phyloP scores from a whole-genome alignment of 2,797 vertebrate species.

The Gymnopithys bicolor region DNA sequence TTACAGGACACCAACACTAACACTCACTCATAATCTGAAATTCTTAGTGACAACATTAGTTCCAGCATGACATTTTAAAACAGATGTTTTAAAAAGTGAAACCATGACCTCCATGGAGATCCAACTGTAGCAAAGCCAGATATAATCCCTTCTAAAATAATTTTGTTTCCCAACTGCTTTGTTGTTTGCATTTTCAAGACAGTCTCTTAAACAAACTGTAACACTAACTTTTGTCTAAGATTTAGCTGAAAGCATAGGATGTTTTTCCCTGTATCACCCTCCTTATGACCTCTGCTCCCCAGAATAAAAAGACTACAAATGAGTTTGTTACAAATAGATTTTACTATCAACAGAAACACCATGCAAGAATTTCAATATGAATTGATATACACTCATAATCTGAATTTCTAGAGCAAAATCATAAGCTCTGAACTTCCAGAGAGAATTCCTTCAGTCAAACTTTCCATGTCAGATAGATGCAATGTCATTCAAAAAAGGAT shows the following conservation, averaged over 20 bases:
- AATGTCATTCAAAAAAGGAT: background rate
- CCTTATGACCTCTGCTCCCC: background rate
- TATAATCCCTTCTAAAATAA: background rate
- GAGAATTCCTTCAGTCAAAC: background rate
- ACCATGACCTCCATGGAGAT: background rate
- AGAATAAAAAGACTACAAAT: background rate
- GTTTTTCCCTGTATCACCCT: background rate
- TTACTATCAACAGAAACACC: background rate
- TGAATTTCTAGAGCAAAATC: background rate
- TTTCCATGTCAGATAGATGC: background rate
- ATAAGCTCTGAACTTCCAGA: background rate
- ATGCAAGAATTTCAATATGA: background rate
- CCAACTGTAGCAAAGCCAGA: background rate
- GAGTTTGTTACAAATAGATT: rapidly evolving
- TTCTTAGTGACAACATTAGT: background rate
- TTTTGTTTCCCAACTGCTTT: background rate
- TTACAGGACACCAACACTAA: background rate
- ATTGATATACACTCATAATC: rapidly evolving
- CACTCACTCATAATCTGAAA: background rate
- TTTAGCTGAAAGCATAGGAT: background rate
- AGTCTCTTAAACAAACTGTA: background rate
- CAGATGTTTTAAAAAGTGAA: background rate
- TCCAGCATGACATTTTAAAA: background rate
- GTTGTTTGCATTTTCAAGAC: background rate
- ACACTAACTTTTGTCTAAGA: background rate